Evolutionary conservation across 2,797 vertebrate species (phyloP).

Genomic region (Takifugu ocellatus): DNA sequence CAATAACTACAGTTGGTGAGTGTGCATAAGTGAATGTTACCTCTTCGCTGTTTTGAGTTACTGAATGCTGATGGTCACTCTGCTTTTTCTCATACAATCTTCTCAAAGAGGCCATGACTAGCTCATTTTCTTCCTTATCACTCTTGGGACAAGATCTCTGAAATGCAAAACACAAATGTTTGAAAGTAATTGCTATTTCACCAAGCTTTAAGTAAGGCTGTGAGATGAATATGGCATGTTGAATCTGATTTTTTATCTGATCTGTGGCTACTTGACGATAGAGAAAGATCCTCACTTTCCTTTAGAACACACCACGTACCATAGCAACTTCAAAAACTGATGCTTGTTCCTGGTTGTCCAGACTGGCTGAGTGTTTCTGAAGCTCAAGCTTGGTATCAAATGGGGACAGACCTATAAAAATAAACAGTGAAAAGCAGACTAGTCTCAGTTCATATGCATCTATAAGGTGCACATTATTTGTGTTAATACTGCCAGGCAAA

Average conservation of each 20-base stretch:
- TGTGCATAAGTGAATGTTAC: slow-evolving; percentile 54
- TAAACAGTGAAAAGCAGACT: background rate
- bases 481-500: too few species aligned
- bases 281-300: slow-evolving; percentile 2
- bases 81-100: slow-evolving; percentile 90
- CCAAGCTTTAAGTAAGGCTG: background rate
- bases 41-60: slow-evolving; percentile 78
- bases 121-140: slow-evolving; percentile 92
- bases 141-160: slow-evolving; percentile 88
- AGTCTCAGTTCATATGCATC: background rate
- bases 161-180: slow-evolving; percentile 20
- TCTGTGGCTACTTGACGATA: too few species aligned
- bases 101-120: slow-evolving; percentile 85
- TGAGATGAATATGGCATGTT: too few species aligned
- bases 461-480: too few species aligned
- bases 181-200: background rate
- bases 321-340: slow-evolving; percentile 89
- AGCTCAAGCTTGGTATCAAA: slow-evolving; percentile 92
- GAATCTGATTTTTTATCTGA: too few species aligned
- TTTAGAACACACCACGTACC: slow-evolving; percentile 67
- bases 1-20: too few species aligned
- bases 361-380: slow-evolving; percentile 87
- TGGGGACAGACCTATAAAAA: slow-evolving; percentile 82
- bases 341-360: slow-evolving; percentile 90
- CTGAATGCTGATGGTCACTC: slow-evolving; percentile 81